Evolutionary conservation across 1,140 invertebrate genomes (phyloP), one percentile per base, ranked within the genome.

Genomic region (Thalassaphorura encarpata): DNA sequence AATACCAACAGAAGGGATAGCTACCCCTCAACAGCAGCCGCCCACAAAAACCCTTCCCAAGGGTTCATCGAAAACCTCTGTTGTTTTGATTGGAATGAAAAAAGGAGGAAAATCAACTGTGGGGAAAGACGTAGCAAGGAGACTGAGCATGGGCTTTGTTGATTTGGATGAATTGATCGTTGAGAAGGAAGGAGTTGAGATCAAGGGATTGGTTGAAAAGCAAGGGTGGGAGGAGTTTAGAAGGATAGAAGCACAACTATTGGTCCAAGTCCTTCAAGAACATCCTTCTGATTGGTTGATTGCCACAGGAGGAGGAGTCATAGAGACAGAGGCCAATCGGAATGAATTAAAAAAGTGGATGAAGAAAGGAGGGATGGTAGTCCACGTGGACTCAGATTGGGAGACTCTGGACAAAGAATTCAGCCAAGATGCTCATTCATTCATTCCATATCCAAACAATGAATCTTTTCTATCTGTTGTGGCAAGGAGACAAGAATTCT

Each of bases 1-100:
- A 11, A 36, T 36, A n/a, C 11, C 11, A 36, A 36, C 33, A 36
- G 33, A 36, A n/a, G 11, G 11, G 11, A 11, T 11, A 36, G 33
- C 33, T n/a, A 11, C 33, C n/a, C 13, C 11, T 5, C 16, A 21
- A n/a, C 48, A 21, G 5, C 48, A 31, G 13, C 6, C 28, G 5
- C 5, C 5, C 33, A 11, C 33, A 15, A 11, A 27, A 21, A 4
- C 45, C 6, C 11, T 21, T 5, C 28, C 45, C 8, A 13, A 15
- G 19, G 11, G 5, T 3, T 6, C 19, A 27, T 24, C 45, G 19
- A 51, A 13, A 11, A 13, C 28, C 11, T 16, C 11, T 16, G 21
- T 51, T 19, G 19, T 11, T 27, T 24, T 51, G 5, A 24, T 51
- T 36, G 48, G 48, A 16, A 51, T 51, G 48, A 13, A 29, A n/a